Percentiles rank a stretch among this genome's conserved stretches.
Conservation (phyloP, 2,113 vertebrate species). For the Nothobranchius kuhntae region DNA sequence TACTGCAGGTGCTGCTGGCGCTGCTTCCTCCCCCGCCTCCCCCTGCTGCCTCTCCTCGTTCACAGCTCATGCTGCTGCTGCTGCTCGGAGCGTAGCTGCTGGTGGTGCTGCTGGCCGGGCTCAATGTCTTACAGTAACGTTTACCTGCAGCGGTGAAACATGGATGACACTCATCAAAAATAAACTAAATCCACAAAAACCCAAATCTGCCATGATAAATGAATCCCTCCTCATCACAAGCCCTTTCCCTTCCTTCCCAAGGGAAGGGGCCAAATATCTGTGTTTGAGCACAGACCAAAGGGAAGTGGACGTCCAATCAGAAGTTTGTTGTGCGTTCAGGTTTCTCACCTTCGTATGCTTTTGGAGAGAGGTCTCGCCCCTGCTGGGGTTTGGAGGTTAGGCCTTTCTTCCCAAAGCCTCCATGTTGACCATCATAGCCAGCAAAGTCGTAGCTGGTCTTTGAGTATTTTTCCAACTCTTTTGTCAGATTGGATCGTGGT, state of each 20-base stretch:
- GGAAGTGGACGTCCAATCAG: neutral
- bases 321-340: conserved; percentile 1
- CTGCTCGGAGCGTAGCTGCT: conserved; percentile 99
- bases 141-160: conserved; percentile 83
- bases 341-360: conserved; percentile 90
- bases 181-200: too few relatives aligned
- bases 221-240: too few relatives aligned
- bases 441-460: conserved; percentile 95
- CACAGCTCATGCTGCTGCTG: conserved; percentile 88
- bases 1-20: conserved; percentile 98
- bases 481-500: conserved; percentile 97
- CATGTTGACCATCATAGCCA: conserved; percentile 84
- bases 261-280: too few relatives aligned
- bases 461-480: conserved; percentile 99
- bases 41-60: conserved; percentile 42
- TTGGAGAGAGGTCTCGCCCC: conserved; percentile 92
- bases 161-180: neutral
- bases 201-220: too few relatives aligned
- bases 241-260: too few relatives aligned
- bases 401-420: conserved; percentile 91
- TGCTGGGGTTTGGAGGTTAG: conserved; percentile 87
- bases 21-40: conserved; percentile 81
- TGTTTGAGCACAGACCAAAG: too few relatives aligned
- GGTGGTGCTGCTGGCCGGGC: conserved; percentile 93
- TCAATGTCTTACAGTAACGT: conserved; percentile 94